Conservation (phyloP, 30 jellyfish, hydroid and myxozoan species). For the Aurelia sp. region DNA sequence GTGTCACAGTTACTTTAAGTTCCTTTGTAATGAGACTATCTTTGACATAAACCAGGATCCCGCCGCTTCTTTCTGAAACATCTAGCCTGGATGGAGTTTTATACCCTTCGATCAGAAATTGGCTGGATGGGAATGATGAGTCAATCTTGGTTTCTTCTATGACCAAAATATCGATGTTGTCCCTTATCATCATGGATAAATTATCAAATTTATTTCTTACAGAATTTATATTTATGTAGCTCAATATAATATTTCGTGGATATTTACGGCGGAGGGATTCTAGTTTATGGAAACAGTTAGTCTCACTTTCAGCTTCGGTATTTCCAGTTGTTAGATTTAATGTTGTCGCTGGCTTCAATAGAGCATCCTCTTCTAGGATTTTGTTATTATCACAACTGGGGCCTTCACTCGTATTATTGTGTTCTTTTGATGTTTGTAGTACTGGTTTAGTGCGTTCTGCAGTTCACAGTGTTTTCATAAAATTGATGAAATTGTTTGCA, state of each 20-base stretch:
- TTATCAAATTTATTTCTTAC: slow-evolving; percentile 6
- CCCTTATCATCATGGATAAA: not conserved
- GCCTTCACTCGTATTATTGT: slow-evolving; percentile 2
- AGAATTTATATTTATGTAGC: slow-evolving; percentile 12
- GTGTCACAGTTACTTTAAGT: too few species aligned
- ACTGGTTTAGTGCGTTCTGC: not conserved
- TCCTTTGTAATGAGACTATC: too few species aligned
- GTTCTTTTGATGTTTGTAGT: too few species aligned
- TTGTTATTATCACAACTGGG: not conserved
- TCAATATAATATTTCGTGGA: too few species aligned
- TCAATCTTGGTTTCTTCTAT: not conserved
- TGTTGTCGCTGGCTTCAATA: not conserved
- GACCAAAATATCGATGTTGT: slow-evolving; percentile 8
- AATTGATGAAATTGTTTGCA: too few species aligned
- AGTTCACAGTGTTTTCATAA: too few species aligned
- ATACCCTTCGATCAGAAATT: not conserved
- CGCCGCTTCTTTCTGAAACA: too few species aligned
- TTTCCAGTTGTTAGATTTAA: not conserved
- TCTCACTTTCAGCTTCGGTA: slow-evolving; percentile 1
- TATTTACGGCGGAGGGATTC: too few species aligned
- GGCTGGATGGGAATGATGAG: slow-evolving; percentile 4
- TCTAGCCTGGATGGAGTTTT: too few species aligned
- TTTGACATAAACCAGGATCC: too few species aligned
- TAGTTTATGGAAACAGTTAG: not conserved
- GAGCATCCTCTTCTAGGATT: not conserved